Evolutionary conservation across 2,113 vertebrate genomes (phyloP).

Genomic region (Etia nguti): DNA sequence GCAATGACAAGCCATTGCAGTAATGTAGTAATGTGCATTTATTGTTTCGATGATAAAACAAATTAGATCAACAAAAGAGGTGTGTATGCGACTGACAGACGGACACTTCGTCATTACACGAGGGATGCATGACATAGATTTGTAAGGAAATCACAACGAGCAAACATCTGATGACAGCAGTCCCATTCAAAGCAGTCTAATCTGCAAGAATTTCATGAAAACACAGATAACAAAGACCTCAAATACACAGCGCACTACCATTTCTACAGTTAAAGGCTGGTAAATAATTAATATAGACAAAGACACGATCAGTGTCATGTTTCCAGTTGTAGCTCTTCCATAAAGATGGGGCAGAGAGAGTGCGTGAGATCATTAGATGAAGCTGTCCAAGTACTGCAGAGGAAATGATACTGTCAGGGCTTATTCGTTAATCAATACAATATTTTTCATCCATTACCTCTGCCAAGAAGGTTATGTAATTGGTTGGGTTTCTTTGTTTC

Average conservation of each 20-base stretch:
- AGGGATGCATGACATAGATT: neutral
- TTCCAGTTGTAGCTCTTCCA: neutral
- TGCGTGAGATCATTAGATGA: neutral
- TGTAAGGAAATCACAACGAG: neutral
- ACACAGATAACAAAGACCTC: neutral
- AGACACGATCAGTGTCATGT: neutral
- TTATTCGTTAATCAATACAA: neutral
- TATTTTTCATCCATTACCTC: neutral
- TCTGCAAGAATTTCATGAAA: neutral
- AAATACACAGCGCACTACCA: neutral
- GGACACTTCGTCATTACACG: neutral
- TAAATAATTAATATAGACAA: neutral
- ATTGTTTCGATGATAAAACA: neutral
- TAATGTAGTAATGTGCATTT: neutral
- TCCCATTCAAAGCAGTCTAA: neutral
- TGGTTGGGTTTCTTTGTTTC: neutral
- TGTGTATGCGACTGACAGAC: neutral
- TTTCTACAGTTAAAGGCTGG: neutral
- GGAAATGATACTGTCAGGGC: accelerated
- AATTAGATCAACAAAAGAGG: neutral
- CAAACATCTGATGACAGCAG: neutral
- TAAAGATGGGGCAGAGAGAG: accelerated
- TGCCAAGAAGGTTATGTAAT: neutral
- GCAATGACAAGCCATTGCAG: conserved; percentile 21
- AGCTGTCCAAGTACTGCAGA: neutral